Evolutionary conservation across 2,888 invertebrate species (phyloP).

Genomic region (Drosophila pullipes): DNA sequence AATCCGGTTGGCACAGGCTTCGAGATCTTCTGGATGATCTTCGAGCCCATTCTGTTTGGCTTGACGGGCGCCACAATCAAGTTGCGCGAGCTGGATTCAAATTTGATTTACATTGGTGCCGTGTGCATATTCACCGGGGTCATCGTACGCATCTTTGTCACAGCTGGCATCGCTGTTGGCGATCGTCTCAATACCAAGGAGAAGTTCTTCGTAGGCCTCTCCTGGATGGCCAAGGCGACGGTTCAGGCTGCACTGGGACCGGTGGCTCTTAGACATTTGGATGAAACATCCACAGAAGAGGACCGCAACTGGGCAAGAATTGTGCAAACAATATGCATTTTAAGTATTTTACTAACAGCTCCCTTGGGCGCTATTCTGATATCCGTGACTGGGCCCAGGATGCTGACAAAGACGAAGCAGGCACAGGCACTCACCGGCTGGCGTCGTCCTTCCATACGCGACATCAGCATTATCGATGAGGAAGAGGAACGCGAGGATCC

Average conservation of each 20-base stretch:
- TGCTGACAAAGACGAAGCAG: constrained; percentile 91
- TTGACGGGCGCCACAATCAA: constrained; percentile 96
- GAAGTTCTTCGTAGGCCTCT: constrained; percentile 94
- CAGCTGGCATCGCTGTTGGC: constrained; percentile 90
- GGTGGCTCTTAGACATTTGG: constrained; percentile 89
- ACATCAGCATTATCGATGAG: constrained; percentile 94
- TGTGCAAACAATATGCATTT: constrained; percentile 91
- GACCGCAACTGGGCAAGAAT: constrained; percentile 89
- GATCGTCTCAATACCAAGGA: constrained; percentile 94
- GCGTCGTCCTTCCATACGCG: constrained; percentile 93
- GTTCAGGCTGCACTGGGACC: constrained; percentile 96
- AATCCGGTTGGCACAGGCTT: constrained; percentile 95
- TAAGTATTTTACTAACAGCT: constrained; percentile 94
- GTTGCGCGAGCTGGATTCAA: constrained; percentile 90
- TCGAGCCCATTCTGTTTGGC: constrained; percentile 97
- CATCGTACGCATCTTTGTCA: constrained; percentile 89
- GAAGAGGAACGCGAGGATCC: constrained; percentile 89
- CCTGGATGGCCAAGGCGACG: constrained; percentile 99
- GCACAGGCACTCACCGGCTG: constrained; percentile 89
- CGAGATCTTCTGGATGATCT: constrained; percentile 97
- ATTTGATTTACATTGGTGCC: constrained; percentile 89
- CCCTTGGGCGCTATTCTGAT: constrained; percentile 94
- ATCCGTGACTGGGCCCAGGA: constrained; percentile 90
- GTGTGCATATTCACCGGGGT: constrained; percentile 89
- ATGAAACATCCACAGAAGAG: constrained; percentile 84